Evolutionary conservation across 2,888 invertebrate genomes (phyloP).

Genomic region (Plagodis pulveraria): DNA sequence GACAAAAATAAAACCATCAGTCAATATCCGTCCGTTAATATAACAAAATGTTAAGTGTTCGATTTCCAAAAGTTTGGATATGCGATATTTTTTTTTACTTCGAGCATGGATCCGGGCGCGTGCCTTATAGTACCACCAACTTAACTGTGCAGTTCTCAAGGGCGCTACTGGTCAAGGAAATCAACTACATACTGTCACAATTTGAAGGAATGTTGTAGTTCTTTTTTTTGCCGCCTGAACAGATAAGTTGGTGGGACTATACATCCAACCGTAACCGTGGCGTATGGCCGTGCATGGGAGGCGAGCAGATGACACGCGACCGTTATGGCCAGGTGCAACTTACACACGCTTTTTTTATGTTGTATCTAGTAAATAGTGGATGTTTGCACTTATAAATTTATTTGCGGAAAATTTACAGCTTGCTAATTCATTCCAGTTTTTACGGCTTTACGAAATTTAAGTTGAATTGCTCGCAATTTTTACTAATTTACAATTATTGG

Average conservation of each 20-base stretch:
- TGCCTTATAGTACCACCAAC: too few species aligned
- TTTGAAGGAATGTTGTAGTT: too few species aligned
- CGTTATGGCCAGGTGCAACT: constrained; percentile 80
- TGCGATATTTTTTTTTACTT: constrained; percentile 37
- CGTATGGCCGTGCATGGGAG: constrained; percentile 64
- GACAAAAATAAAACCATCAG: constrained; percentile 36
- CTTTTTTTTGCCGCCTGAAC: too few species aligned
- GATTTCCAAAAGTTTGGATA: constrained; percentile 41
- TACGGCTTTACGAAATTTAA: too few species aligned
- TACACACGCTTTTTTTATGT: constrained; percentile 2
- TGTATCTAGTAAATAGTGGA: constrained; percentile 4
- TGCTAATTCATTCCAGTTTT: too few species aligned
- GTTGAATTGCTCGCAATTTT: too few species aligned
- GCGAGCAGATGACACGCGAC: constrained; percentile 82
- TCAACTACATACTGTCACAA: too few species aligned
- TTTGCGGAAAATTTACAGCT: not conserved
- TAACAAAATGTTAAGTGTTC: constrained; percentile 41
- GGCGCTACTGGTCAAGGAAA: too few species aligned
- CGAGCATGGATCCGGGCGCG: constrained; percentile 58
- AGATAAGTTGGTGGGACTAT: too few species aligned
- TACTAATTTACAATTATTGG: too few species aligned
- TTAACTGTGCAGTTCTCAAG: too few species aligned
- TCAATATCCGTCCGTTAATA: constrained; percentile 42
- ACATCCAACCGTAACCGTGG: constrained; percentile 78
- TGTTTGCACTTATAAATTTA: constrained; percentile 7